Evolutionary conservation across 2,113 vertebrate species (phyloP), one percentile per base, ranked within the genome.

Genomic region (Ciconia stormi): DNA sequence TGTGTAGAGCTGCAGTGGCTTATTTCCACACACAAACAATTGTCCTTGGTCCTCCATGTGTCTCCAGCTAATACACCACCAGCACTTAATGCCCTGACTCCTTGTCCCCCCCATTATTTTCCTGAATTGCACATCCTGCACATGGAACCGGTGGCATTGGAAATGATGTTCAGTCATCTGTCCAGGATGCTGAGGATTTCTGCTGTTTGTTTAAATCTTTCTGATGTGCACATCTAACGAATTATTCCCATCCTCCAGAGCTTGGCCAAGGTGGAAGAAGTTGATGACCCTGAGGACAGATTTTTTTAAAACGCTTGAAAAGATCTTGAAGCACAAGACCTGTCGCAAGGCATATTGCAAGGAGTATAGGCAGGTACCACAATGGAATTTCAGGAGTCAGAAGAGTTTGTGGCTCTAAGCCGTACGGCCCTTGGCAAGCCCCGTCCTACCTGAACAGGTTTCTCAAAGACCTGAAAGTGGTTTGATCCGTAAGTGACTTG

Each of bases 161-260:
- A 32, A 55, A 49, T 11, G 61, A 9, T 2, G 17, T 9, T 36
- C 53, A 27, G 0, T 49, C 13, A 11, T 15, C 49, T 27, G 7
- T 27, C n/a, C 15, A 6, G 61, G 61, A 34, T 3, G 13, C 67
- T 15, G 50, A n/a, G 65, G 25, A 30, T 18, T 46, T 46, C 34
- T 46, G 59, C 19, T 26, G 16, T 10, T 61, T 29, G 47, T 20
- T 62, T 49, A 50, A 23, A 29, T n/a, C 61, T 55, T n/a, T 26
- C 61, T 11, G 17, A 11, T 0, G 6, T 10, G 26, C 53, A 7
- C 3, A 1, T 40, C 44, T 52, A 16, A 26, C 4, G 20, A 46
- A 7, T 25, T 9, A 38, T 63, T 56, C 50, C 71, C 49, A 11
- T 11, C 32, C 36, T 10, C 4, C 63, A 17, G 71, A 46, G 16